Conservation (phyloP, 2,113 vertebrate species). For the Perognathus longimembris region DNA sequence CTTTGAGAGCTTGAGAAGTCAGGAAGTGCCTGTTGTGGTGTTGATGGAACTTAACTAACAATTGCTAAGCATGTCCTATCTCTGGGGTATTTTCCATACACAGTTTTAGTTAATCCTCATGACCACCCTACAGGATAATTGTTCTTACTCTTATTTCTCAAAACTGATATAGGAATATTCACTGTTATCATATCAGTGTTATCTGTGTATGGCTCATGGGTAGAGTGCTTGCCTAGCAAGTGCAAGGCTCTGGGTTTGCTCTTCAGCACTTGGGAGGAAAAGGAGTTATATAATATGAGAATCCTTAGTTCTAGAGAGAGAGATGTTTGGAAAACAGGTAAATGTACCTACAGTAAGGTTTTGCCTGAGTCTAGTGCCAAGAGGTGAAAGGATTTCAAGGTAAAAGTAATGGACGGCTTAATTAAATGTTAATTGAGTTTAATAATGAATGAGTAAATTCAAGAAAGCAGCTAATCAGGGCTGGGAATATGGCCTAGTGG, state of each 20-base stretch:
- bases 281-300: neutral
- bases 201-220: neutral
- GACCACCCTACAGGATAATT: neutral
- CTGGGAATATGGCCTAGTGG: too few species aligned
- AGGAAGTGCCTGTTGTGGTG: neutral
- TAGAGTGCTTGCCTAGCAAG: too few species aligned
- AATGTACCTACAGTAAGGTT: neutral
- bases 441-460: neutral
- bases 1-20: neutral
- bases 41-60: neutral
- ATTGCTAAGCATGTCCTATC: neutral
- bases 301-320: neutral
- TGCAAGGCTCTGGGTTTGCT: neutral
- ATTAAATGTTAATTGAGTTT: neutral
- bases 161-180: neutral
- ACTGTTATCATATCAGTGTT: neutral
- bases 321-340: neutral
- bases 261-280: neutral
- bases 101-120: neutral
- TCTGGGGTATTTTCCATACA: neutral
- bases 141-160: neutral
- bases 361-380: neutral
- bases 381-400: conserved; percentile 33
- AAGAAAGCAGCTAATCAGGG: neutral
- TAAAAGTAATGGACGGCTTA: neutral